These are phyloP conservation scores for Bothrops alternatus DNA, from an alignment of 2,797 vertebrate genomes.

Conservation along the genomic window DNA sequence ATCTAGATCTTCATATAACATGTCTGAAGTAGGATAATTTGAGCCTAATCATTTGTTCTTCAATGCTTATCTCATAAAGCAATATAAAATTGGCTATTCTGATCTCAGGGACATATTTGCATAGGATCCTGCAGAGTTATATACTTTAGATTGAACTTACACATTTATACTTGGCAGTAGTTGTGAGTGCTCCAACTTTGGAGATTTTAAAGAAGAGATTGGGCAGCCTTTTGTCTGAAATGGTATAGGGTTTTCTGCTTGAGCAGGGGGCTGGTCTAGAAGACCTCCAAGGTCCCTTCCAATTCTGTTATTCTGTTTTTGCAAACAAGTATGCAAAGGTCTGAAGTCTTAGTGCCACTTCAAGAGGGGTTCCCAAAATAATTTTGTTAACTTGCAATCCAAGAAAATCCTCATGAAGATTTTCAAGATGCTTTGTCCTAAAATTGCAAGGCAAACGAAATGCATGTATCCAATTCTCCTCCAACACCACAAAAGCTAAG, in stretches of 20 bases:
- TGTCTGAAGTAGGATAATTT: background rate
- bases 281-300: background rate
- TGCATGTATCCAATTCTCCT: background rate
- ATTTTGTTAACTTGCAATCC: background rate
- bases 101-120: background rate
- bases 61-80: background rate
- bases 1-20: background rate
- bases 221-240: too few species aligned
- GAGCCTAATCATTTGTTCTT: background rate
- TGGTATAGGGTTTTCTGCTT: too few species aligned
- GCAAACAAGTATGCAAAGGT: background rate
- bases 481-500: background rate
- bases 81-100: background rate
- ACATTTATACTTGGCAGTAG: background rate
- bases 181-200: too few species aligned
- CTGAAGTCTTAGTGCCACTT: background rate
- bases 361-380: background rate
- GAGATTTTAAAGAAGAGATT: too few species aligned
- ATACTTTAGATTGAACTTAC: background rate
- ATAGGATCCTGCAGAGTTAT: background rate
- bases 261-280: too few species aligned
- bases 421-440: background rate
- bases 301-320: background rate
- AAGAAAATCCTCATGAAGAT: background rate
- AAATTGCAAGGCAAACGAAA: background rate